These are phyloP conservation scores for Euura lappo DNA, from an alignment of 1,140 invertebrate genomes.

Conservation along the genomic window DNA sequence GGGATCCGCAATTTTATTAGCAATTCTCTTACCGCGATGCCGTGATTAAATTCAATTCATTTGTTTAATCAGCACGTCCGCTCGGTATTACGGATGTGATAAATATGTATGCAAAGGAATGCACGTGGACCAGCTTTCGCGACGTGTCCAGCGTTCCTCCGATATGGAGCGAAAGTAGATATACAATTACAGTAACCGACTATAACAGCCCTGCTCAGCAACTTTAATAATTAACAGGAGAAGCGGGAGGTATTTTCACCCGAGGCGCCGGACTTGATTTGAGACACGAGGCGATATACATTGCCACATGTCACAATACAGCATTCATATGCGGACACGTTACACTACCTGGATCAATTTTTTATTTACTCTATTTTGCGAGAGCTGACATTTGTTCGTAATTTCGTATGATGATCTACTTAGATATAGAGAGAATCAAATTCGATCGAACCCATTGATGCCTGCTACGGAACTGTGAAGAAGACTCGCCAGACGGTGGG, in stretches of 20 bases:
- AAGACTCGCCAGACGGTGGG: too few relatives aligned
- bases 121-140: constrained; percentile 1
- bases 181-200: neutral
- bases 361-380: neutral
- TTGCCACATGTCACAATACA: neutral
- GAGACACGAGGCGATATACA: neutral
- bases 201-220: neutral
- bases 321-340: neutral
- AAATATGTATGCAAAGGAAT: constrained; percentile 5
- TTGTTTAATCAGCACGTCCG: neutral
- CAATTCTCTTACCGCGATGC: too few relatives aligned
- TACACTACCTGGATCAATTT: neutral
- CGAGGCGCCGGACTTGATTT: neutral
- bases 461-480: too few relatives aligned
- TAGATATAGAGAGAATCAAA: neutral
- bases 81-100: neutral
- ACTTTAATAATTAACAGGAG: neutral
- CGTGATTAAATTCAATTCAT: neutral
- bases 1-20: too few relatives aligned
- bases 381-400: neutral
- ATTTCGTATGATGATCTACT: neutral
- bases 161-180: neutral
- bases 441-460: too few relatives aligned
- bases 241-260: neutral
- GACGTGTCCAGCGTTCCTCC: neutral